Evolutionary conservation across 2,113 vertebrate species (phyloP).

Genomic region (Anguilla rostrata): DNA sequence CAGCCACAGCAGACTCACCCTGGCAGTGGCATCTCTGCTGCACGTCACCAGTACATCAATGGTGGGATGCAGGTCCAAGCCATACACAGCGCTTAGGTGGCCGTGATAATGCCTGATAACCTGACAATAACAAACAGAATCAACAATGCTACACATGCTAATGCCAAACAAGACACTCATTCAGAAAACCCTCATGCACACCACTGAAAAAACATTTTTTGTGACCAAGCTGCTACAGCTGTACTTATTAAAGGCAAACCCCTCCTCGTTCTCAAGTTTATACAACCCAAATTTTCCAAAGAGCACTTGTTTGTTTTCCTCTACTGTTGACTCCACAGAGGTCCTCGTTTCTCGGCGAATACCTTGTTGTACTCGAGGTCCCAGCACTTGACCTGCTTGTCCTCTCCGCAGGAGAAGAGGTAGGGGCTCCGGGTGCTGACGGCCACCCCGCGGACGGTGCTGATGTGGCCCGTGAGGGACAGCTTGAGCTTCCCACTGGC

Average conservation of each 20-base stretch:
- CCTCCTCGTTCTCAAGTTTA: no score
- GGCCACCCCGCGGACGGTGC: constrained; percentile 92
- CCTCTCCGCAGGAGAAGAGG: constrained; percentile 92
- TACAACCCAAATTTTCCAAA: no score
- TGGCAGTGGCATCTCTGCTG: constrained; percentile 92
- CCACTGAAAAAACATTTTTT: no score
- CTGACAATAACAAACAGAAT: constrained; percentile 55
- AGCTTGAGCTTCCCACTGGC: constrained; percentile 93
- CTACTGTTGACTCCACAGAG: no score
- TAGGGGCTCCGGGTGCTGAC: constrained; percentile 69
- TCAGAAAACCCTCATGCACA: neutral
- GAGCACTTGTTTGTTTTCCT: no score
- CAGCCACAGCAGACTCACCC: constrained; percentile 65
- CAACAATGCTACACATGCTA: neutral
- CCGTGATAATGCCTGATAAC: constrained; percentile 98
- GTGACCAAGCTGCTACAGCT: neutral
- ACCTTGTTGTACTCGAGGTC: constrained; percentile 99
- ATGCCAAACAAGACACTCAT: neutral
- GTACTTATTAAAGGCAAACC: no score
- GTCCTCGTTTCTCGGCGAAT: neutral
- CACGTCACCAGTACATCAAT: constrained; percentile 95
- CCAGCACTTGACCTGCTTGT: constrained; percentile 99
- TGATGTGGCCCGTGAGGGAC: constrained; percentile 95
- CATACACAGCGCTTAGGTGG: constrained; percentile 94
- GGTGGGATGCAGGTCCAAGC: constrained; percentile 91